These are phyloP conservation scores for Cardiocondyla obscurior DNA, from an alignment of 1,140 invertebrate genomes.

Conservation along the genomic window DNA sequence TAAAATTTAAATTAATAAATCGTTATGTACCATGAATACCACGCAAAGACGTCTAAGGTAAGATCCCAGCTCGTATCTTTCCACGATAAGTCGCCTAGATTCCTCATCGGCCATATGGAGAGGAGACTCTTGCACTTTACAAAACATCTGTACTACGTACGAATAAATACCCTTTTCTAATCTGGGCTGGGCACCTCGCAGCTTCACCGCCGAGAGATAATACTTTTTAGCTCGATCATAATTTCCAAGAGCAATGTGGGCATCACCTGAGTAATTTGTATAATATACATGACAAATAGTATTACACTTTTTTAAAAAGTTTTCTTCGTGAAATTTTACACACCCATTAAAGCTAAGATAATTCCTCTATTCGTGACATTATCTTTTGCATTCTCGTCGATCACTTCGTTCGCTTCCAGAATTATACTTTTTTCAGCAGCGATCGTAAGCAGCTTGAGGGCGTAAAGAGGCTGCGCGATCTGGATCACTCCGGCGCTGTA, in stretches of 20 bases:
- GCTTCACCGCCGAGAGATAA: constrained; percentile 54
- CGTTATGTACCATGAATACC: constrained; percentile 36
- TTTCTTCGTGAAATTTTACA: background rate
- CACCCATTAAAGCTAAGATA: constrained; percentile 62
- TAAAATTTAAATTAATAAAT: background rate
- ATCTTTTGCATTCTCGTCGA: background rate
- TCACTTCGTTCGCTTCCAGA: background rate
- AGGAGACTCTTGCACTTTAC: background rate
- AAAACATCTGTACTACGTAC: constrained; percentile 4
- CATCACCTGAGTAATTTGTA: constrained; percentile 64
- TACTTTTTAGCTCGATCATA: constrained; percentile 61
- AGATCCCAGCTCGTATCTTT: constrained; percentile 6
- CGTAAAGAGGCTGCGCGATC: constrained; percentile 57
- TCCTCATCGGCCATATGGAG: background rate
- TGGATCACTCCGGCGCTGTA: constrained; percentile 67
- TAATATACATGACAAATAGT: background rate
- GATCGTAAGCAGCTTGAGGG: constrained; percentile 55
- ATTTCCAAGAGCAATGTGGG: constrained; percentile 60
- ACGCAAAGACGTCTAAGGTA: constrained; percentile 42
- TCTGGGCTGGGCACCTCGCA: background rate
- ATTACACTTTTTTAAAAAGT: background rate
- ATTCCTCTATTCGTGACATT: constrained; percentile 16
- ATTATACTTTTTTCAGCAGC: constrained; percentile 21
- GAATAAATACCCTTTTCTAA: background rate
- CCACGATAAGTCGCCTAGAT: background rate